Evolutionary conservation across 2,888 invertebrate species (phyloP).

Genomic region (Sabatieria punctata): DNA sequence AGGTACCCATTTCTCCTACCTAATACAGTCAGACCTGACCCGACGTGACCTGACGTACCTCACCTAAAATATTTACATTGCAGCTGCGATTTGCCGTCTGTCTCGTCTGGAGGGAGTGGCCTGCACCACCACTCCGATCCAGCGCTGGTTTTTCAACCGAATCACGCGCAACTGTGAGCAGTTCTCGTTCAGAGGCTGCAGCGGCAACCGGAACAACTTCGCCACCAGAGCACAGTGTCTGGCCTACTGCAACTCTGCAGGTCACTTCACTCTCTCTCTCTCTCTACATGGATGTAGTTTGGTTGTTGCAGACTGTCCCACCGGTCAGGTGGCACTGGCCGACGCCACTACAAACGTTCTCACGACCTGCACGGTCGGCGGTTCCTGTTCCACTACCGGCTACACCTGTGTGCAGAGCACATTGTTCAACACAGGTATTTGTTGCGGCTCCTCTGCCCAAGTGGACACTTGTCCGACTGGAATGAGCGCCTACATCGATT

Average conservation of each 20-base stretch:
- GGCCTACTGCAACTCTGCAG: background rate
- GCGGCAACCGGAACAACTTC: constrained; percentile 4
- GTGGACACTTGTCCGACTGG: background rate
- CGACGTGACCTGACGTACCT: background rate
- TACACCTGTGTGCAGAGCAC: background rate
- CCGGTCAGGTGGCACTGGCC: constrained; percentile 4
- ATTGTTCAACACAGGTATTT: background rate
- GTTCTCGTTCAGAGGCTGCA: background rate
- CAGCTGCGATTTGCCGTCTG: background rate
- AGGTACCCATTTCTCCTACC: background rate
- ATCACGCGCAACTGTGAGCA: background rate
- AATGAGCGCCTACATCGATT: background rate
- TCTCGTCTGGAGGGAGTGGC: background rate
- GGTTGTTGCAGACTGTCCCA: background rate
- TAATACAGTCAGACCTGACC: background rate
- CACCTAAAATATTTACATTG: background rate
- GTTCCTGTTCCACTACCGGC: background rate
- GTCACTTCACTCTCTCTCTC: too few relatives aligned
- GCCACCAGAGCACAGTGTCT: background rate
- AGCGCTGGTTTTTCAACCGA: background rate
- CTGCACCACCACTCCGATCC: background rate
- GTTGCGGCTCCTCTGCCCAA: background rate
- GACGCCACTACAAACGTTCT: background rate
- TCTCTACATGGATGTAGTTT: too few relatives aligned
- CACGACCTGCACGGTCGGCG: background rate